These are phyloP conservation scores for Cardinalis cardinalis DNA, from an alignment of 2,113 vertebrate species.

Conservation along the genomic window DNA sequence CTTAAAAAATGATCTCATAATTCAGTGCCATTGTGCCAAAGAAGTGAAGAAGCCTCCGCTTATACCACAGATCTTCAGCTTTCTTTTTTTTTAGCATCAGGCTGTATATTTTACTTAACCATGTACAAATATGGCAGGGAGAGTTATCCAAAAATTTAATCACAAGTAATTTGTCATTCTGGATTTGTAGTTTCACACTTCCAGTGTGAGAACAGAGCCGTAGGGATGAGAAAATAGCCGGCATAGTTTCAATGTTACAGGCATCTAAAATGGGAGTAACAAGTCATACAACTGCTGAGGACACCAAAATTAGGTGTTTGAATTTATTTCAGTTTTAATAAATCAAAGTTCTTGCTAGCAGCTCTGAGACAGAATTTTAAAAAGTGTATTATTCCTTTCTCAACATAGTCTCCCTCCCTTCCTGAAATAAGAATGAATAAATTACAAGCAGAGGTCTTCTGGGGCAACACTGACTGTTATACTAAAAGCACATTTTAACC, in stretches of 20 bases:
- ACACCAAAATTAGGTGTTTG: conserved; percentile 29
- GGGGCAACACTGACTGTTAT: background rate
- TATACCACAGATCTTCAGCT: background rate
- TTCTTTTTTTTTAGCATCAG: background rate
- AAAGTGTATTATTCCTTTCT: background rate
- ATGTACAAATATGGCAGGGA: background rate
- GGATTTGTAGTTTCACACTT: background rate
- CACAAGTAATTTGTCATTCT: background rate
- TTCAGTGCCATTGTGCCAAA: background rate
- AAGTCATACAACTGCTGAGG: background rate
- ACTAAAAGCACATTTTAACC: conserved; percentile 23
- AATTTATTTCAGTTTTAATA: conserved; percentile 58
- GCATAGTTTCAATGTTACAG: background rate
- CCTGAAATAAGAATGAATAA: conserved; percentile 9
- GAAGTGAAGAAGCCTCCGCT: background rate
- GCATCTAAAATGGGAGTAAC: conserved; percentile 4
- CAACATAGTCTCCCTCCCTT: background rate
- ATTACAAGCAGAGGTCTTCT: conserved; percentile 8
- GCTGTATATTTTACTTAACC: background rate
- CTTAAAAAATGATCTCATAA: background rate
- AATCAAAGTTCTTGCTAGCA: conserved; percentile 26
- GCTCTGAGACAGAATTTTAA: conserved; percentile 1
- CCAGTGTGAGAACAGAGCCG: background rate
- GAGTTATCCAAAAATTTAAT: background rate
- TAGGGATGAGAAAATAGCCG: background rate